phyloP scores from a whole-genome alignment of 2,888 invertebrate species.

The Eueremaeus valkanovi region DNA sequence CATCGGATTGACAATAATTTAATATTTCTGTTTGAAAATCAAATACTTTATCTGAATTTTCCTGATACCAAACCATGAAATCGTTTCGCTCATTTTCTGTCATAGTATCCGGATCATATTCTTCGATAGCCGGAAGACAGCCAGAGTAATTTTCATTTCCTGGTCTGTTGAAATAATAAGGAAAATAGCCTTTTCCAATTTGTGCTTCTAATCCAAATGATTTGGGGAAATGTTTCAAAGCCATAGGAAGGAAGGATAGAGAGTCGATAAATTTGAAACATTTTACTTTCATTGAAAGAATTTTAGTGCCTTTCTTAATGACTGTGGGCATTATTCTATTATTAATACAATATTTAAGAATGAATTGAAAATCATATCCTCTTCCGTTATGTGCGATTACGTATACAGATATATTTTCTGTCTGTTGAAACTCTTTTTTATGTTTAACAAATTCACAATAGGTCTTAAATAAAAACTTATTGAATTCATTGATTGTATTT shows the following conservation, averaged over 20 bases:
- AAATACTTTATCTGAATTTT: slow-evolving; percentile 41
- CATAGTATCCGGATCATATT: background rate
- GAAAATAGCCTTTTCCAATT: background rate
- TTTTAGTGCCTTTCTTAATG: background rate
- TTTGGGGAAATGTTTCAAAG: background rate
- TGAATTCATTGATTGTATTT: background rate
- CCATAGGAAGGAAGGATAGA: background rate
- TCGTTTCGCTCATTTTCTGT: background rate
- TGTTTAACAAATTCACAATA: background rate
- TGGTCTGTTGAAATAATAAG: background rate
- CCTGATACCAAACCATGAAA: background rate
- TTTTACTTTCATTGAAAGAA: background rate
- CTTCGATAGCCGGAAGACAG: background rate
- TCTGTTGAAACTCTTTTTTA: background rate
- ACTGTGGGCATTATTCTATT: background rate
- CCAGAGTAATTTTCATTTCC: background rate
- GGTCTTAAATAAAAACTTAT: background rate
- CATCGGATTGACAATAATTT: slow-evolving; percentile 45
- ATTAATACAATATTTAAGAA: background rate
- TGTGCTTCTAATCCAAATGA: background rate
- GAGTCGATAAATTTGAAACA: background rate
- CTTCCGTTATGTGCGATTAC: background rate
- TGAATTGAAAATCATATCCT: background rate
- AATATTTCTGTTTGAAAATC: slow-evolving; percentile 44
- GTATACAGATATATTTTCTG: background rate